phyloP scores from a whole-genome alignment of 2,113 vertebrate species.

The Coracopsis vasa region DNA sequence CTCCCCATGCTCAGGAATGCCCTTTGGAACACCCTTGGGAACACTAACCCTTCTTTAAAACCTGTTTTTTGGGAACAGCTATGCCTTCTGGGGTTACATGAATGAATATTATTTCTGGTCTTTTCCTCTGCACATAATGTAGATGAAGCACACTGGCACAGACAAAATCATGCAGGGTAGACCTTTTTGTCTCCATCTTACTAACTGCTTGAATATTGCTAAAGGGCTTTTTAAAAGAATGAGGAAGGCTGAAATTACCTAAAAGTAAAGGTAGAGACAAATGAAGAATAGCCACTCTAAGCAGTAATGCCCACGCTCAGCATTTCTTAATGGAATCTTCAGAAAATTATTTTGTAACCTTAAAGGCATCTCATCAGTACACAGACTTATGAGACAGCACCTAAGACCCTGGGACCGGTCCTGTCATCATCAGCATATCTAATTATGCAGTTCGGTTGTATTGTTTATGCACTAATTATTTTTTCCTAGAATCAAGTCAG shows the following conservation, averaged over 20 bases:
- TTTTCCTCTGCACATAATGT: neutral
- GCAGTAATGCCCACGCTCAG: neutral
- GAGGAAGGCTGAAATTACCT: neutral
- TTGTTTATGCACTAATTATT: neutral
- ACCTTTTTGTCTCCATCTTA: neutral
- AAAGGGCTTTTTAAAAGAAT: neutral
- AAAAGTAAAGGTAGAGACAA: neutral
- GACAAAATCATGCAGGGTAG: neutral
- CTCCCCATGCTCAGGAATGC: accelerated
- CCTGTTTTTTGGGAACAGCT: neutral
- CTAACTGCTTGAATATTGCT: neutral
- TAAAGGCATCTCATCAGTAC: neutral
- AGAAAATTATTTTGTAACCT: neutral
- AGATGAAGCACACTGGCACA: neutral
- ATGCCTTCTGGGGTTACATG: neutral
- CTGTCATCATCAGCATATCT: neutral
- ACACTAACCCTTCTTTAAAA: neutral
- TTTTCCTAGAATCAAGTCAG: neutral
- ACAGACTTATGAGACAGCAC: neutral
- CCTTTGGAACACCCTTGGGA: neutral
- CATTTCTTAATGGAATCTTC: neutral
- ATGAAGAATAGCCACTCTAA: neutral
- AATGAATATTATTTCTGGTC: neutral
- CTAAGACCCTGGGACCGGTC: neutral
- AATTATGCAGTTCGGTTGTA: neutral